Evolutionary conservation across 2,888 invertebrate species (phyloP), one percentile per base, ranked within the genome.

Genomic region (Allophyes oxyacanthae): DNA sequence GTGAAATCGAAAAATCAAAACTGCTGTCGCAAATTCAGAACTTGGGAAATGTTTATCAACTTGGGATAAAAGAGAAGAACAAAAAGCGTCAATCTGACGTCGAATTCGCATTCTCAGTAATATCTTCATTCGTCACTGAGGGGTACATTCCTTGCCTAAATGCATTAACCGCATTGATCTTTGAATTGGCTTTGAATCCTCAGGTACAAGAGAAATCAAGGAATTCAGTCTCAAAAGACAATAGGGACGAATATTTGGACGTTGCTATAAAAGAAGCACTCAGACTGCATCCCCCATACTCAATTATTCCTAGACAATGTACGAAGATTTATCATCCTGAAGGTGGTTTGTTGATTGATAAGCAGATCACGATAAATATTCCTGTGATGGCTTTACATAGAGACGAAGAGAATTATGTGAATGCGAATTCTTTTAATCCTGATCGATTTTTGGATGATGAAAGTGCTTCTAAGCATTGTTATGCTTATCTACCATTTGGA

Each of bases 111-210:
- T 88, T 86, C 80, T 86, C 90, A 28, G 72, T 85, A 13, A 48
- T 92, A 52, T 66, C 83, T 5, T 79, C 87, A 40, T 91, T 94
- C 68, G 79, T 94, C 46, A 89, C 84, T 43, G 92, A 94, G 75
- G 94, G 94, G 11, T 92, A 91, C 58, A 77, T 89, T 36, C 91
- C 94, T 1, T 90, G 90, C 65, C 69, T 87, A 14, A 88, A 87
- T 62, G 63, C 86, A 26, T 70, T 94, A 30, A 89, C 89, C 26
- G 82, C 88, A 10, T 64, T 92, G 44, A 72, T 92, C 10, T 90
- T 83, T 61, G 91, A 94, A 76, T 72, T 94, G 40, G 84, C 93
- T 30, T 81, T 81, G 43, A 81, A 90, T 64, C 77, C 80, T 10
- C 63, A 84, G 54, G 69, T 84, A 5, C 94, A 93, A 70, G 79